phyloP scores from a whole-genome alignment of 2,797 vertebrate species.

The Hippopotamyrus pictus region DNA sequence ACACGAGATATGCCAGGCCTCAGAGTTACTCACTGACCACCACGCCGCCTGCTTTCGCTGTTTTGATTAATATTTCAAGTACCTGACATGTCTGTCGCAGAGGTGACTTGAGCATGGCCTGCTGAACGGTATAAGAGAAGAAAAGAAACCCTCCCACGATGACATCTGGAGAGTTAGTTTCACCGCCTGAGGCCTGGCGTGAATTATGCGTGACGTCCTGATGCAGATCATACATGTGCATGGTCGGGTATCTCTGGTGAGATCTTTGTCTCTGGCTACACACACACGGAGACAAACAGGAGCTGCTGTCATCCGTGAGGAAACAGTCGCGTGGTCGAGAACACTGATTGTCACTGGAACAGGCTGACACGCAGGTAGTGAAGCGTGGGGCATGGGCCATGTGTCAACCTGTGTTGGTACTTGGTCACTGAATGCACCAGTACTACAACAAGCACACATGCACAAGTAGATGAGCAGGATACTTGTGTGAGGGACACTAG shows the following conservation, averaged over 20 bases:
- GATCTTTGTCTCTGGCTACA: background rate
- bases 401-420: background rate
- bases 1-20: background rate
- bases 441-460: background rate
- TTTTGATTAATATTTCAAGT: background rate
- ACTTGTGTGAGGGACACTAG: conserved; percentile 51
- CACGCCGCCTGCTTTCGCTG: background rate
- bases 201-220: background rate
- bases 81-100: background rate
- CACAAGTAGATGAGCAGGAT: background rate
- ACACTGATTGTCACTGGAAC: background rate
- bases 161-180: background rate
- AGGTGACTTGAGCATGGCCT: background rate
- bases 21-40: background rate
- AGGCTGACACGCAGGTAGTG: background rate
- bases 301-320: background rate
- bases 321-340: background rate
- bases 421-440: background rate
- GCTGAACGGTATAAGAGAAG: background rate
- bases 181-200: background rate
- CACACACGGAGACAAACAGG: background rate
- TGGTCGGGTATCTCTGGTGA: background rate
- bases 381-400: background rate
- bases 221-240: background rate
- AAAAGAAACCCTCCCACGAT: background rate